Conservation (phyloP, 2,888 invertebrate genomes). For the Erebia ligea region DNA sequence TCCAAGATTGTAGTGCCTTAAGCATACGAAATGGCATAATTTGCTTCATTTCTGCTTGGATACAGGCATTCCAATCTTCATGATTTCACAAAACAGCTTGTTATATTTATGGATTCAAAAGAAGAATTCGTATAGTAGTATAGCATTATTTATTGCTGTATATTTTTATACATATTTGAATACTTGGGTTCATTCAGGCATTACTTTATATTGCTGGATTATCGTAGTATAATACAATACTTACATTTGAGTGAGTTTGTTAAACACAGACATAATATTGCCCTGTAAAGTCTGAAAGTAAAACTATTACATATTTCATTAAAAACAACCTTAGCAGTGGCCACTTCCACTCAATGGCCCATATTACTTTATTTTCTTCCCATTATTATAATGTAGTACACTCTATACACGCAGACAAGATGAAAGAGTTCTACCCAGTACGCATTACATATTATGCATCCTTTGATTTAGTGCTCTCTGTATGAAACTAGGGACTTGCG, state of each 20-base stretch:
- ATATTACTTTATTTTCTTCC: background rate
- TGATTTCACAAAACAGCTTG: constrained; percentile 10
- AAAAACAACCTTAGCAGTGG: background rate
- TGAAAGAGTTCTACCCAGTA: constrained; percentile 6
- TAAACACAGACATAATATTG: background rate
- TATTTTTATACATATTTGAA: no score
- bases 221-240: background rate
- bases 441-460: constrained; percentile 32
- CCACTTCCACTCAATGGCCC: background rate
- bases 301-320: background rate
- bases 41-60: constrained; percentile 20
- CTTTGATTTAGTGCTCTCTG: constrained; percentile 27
- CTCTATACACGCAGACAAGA: constrained; percentile 17
- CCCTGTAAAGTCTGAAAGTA: no score
- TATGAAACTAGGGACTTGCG: constrained; percentile 11
- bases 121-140: background rate
- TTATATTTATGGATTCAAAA: background rate
- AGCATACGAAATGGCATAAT: constrained; percentile 19
- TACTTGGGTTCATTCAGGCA: no score
- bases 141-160: no score
- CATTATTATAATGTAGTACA: constrained; percentile 9
- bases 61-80: constrained; percentile 19
- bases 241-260: background rate
- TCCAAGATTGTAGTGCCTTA: constrained; percentile 21
- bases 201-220: no score